Evolutionary conservation across 2,888 invertebrate genomes (phyloP).

Genomic region (Zaprionus obscuricornis): DNA sequence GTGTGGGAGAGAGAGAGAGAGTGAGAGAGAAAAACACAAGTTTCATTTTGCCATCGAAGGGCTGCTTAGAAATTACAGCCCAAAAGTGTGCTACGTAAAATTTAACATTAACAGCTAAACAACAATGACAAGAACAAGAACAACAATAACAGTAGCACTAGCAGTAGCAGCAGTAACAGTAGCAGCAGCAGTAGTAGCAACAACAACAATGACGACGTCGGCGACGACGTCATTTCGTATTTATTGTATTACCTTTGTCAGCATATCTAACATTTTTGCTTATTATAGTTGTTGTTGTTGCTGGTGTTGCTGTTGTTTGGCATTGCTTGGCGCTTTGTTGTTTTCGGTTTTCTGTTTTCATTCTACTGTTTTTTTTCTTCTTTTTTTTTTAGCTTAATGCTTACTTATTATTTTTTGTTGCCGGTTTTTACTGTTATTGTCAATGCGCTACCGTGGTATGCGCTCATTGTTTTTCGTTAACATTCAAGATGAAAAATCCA

Average conservation of each 20-base stretch:
- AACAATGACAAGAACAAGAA: slow-evolving; percentile 25
- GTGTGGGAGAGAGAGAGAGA: no score
- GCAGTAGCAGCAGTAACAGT: slow-evolving; percentile 12
- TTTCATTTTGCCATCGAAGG: slow-evolving; percentile 42
- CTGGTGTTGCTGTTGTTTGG: slow-evolving; percentile 16
- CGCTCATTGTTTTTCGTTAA: slow-evolving; percentile 64
- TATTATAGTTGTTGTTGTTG: slow-evolving; percentile 41
- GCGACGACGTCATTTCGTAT: slow-evolving; percentile 66
- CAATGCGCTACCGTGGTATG: slow-evolving; percentile 46
- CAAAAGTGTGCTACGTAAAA: slow-evolving; percentile 61
- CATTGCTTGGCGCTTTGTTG: slow-evolving; percentile 19
- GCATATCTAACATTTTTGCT: slow-evolving; percentile 73
- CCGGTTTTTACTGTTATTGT: slow-evolving; percentile 67
- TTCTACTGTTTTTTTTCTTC: slow-evolving; percentile 30
- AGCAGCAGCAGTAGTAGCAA: slow-evolving; percentile 13
- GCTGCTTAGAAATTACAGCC: slow-evolving; percentile 46
- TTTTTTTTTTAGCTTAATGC: slow-evolving; percentile 58
- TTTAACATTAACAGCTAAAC: slow-evolving; percentile 59
- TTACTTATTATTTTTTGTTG: slow-evolving; percentile 74
- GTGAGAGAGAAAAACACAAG: not conserved
- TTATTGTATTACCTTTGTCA: slow-evolving; percentile 77
- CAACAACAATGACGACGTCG: slow-evolving; percentile 1
- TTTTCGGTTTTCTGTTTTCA: no score
- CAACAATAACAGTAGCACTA: slow-evolving; percentile 6
- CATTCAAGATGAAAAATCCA: slow-evolving; percentile 71